These are phyloP conservation scores for Metaphire vulgaris DNA, from an alignment of 1,140 invertebrate genomes.

Conservation along the genomic window DNA sequence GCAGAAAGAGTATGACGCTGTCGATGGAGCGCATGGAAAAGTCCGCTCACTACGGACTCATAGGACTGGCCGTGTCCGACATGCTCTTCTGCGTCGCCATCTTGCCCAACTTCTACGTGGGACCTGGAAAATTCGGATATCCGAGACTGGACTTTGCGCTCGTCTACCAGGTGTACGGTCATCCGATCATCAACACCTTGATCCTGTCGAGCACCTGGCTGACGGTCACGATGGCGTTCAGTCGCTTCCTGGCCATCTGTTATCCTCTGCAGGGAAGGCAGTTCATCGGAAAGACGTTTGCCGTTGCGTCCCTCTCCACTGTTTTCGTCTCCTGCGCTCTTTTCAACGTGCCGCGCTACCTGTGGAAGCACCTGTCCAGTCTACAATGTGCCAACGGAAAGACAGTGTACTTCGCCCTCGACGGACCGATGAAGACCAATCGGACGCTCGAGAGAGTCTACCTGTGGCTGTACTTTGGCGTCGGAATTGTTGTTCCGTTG, in stretches of 20 bases:
- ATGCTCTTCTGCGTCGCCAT: conserved; percentile 14
- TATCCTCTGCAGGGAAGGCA: conserved; percentile 42
- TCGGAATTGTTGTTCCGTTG: conserved; percentile 46
- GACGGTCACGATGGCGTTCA: conserved; percentile 47
- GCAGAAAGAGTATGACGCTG: conserved; percentile 30
- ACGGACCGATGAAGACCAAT: not conserved
- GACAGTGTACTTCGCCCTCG: not conserved
- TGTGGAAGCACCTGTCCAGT: conserved; percentile 43
- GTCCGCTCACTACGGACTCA: conserved; percentile 13
- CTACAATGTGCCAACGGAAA: not conserved
- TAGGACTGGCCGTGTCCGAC: conserved; percentile 15
- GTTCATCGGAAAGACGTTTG: conserved; percentile 40
- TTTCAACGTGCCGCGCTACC: conserved; percentile 46
- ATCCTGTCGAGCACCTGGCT: conserved; percentile 46
- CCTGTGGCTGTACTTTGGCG: conserved; percentile 42
- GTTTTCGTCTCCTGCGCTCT: conserved; percentile 40
- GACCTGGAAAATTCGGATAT: too few species aligned
- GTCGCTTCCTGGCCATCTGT: conserved; percentile 46
- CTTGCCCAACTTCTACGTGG: conserved; percentile 26
- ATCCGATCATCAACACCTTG: conserved; percentile 44
- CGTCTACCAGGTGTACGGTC: conserved; percentile 40
- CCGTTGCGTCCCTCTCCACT: conserved; percentile 39
- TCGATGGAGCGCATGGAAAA: conserved; percentile 23
- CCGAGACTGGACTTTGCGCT: too few species aligned
- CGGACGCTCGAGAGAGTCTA: too few species aligned